Percentiles rank a stretch among this genome's conserved stretches.
These are phyloP conservation scores for Sebastes taczanowskii DNA, from an alignment of 2,797 vertebrate species.

Conservation along the genomic window DNA sequence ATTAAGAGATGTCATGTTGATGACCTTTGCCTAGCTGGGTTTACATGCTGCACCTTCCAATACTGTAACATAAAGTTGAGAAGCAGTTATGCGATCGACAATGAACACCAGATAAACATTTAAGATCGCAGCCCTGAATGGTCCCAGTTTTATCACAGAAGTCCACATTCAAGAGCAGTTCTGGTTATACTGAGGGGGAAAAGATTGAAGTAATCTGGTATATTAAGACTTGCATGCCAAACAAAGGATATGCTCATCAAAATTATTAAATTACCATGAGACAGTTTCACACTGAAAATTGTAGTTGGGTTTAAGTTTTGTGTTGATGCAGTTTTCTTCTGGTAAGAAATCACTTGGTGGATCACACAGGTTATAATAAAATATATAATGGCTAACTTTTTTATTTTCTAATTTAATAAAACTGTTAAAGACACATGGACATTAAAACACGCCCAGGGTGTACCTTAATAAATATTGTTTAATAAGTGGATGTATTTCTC, in stretches of 20 bases:
- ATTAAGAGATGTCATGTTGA: too few species aligned
- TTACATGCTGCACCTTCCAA: neutral
- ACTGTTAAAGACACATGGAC: too few species aligned
- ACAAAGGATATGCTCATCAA: neutral
- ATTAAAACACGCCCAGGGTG: too few species aligned
- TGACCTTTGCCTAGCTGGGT: too few species aligned
- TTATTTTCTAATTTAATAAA: neutral
- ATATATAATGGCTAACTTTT: neutral
- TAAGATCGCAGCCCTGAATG: neutral
- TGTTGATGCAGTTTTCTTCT: neutral
- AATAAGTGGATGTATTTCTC: too few species aligned
- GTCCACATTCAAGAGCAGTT: neutral
- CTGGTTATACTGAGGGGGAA: neutral
- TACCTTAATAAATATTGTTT: too few species aligned
- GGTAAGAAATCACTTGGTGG: accelerated
- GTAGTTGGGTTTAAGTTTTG: neutral
- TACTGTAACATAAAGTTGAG: neutral
- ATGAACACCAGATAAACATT: neutral
- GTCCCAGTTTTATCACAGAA: neutral
- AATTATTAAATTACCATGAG: neutral
- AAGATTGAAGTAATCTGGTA: accelerated
- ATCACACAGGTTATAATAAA: accelerated
- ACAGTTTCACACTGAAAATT: too few species aligned
- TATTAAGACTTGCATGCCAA: neutral
- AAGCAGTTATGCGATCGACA: neutral